Conservation (phyloP, 2,888 invertebrate species). For the Apodemia mormo region DNA sequence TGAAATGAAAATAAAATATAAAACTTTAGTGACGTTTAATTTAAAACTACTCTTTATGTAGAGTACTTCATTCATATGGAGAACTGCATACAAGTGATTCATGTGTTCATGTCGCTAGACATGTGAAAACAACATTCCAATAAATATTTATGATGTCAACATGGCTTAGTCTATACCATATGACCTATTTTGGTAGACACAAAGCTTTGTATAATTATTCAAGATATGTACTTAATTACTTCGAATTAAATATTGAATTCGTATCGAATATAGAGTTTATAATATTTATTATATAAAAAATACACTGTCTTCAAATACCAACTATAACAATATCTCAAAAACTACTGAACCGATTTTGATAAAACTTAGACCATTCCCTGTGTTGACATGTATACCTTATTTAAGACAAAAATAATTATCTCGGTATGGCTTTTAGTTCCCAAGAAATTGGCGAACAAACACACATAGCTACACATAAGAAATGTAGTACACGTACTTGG, state of each 20-base stretch:
- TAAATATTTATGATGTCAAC: conserved; percentile 36
- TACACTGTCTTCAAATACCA: too few relatives aligned
- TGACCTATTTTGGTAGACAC: conserved; percentile 1
- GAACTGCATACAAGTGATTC: conserved; percentile 5
- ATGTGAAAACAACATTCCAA: conserved; percentile 33
- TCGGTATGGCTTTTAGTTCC: too few relatives aligned
- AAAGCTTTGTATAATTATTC: conserved; percentile 3
- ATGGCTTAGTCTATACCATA: not conserved
- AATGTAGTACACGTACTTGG: too few relatives aligned
- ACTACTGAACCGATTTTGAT: too few relatives aligned
- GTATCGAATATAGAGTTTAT: not conserved
- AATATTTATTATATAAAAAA: too few relatives aligned
- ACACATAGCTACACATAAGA: too few relatives aligned
- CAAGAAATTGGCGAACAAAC: too few relatives aligned
- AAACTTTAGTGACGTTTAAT: not conserved
- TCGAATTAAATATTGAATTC: not conserved
- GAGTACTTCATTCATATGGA: not conserved
- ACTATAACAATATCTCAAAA: too few relatives aligned
- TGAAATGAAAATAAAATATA: not conserved
- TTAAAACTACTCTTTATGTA: conserved; percentile 3
- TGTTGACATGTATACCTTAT: too few relatives aligned
- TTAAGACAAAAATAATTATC: too few relatives aligned
- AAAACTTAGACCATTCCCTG: too few relatives aligned
- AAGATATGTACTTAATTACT: not conserved
- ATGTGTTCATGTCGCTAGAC: conserved; percentile 22